Evolutionary conservation across 2,113 vertebrate genomes (phyloP).

Genomic region (Rattus norvegicus): DNA sequence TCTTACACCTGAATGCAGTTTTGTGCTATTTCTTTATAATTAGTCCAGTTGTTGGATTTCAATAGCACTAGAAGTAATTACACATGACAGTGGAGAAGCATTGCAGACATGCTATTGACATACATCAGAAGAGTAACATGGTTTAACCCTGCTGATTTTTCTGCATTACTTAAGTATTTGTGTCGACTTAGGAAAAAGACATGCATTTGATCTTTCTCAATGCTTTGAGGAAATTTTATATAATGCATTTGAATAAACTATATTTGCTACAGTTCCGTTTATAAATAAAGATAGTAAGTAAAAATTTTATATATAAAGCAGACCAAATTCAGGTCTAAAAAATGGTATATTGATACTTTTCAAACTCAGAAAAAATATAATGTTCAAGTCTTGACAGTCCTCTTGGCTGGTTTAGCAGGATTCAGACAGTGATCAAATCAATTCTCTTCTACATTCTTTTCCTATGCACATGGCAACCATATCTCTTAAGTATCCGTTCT

Average conservation of each 20-base stretch:
- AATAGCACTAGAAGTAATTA: not conserved
- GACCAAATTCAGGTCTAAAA: not conserved
- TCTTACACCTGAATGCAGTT: slow-evolving; percentile 1
- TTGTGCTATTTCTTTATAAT: slow-evolving; percentile 5
- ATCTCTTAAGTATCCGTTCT: not conserved
- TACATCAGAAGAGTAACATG: not conserved
- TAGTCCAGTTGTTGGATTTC: not conserved
- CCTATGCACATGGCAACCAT: not conserved
- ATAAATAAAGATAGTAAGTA: not conserved
- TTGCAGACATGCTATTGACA: not conserved
- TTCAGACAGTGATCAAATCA: not conserved
- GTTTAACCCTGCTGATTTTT: not conserved
- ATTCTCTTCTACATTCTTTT: not conserved
- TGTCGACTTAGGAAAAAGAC: not conserved
- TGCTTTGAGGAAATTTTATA: slow-evolving; percentile 24
- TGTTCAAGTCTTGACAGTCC: not conserved
- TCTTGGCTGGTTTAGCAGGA: not conserved
- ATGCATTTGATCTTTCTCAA: not conserved
- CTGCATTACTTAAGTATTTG: not conserved
- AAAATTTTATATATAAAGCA: not conserved
- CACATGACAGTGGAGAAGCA: not conserved
- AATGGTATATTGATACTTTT: not conserved
- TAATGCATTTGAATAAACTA: not conserved
- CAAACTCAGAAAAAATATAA: not conserved
- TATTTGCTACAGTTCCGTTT: not conserved